Evolutionary conservation across 2,113 vertebrate genomes (phyloP).

Genomic region (Sterrhoptilus dennistouni): DNA sequence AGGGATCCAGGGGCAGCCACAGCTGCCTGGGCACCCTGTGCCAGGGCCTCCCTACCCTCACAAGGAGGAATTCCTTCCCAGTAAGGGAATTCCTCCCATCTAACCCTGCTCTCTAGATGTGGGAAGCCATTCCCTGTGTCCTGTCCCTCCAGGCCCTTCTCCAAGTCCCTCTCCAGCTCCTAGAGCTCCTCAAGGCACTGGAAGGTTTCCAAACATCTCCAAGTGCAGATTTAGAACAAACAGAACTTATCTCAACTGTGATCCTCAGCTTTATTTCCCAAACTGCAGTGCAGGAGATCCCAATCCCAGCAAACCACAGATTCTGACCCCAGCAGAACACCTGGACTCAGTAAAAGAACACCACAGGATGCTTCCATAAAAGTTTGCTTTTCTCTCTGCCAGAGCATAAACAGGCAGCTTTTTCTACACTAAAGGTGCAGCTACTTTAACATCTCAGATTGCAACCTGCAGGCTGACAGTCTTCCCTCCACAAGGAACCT

Average conservation of each 20-base stretch:
- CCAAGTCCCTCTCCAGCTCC: neutral
- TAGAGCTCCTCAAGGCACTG: neutral
- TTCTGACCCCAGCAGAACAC: neutral
- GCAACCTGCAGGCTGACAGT: neutral
- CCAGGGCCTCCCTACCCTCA: neutral
- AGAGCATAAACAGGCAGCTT: neutral
- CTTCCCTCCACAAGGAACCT: neutral
- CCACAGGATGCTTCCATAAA: neutral
- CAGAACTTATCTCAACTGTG: fast-evolving
- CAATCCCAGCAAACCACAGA: neutral
- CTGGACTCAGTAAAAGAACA: neutral
- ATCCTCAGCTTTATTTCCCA: neutral
- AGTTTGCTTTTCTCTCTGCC: neutral
- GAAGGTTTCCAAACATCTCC: neutral
- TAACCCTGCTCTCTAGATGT: fast-evolving
- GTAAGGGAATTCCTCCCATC: neutral
- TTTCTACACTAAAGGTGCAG: neutral
- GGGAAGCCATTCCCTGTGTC: neutral
- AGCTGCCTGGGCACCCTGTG: neutral
- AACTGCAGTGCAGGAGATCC: neutral
- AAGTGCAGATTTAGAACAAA: neutral
- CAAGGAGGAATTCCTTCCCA: fast-evolving
- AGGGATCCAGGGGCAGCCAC: neutral
- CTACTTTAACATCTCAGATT: fast-evolving
- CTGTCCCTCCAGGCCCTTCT: neutral